phyloP scores from a whole-genome alignment of 2,113 vertebrate genomes.

The Leptosomus discolor region DNA sequence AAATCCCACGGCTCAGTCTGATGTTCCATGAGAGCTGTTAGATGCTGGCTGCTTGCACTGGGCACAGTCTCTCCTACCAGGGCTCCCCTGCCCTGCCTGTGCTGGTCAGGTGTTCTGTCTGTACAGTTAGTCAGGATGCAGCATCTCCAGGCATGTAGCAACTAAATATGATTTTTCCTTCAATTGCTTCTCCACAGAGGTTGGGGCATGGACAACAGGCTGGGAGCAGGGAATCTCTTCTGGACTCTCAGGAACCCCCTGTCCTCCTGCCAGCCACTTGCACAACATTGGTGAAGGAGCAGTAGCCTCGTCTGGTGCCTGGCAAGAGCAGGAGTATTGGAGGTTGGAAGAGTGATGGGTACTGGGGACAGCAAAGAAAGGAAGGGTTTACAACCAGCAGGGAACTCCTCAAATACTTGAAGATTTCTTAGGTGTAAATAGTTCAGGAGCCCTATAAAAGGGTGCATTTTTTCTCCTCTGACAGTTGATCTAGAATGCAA shows the following conservation, averaged over 20 bases:
- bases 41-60: accelerated
- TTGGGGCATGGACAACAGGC: neutral
- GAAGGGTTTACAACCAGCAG: neutral
- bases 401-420: neutral
- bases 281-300: neutral
- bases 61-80: neutral
- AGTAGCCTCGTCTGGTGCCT: neutral
- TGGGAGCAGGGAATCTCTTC: neutral
- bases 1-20: neutral
- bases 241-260: neutral
- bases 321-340: neutral
- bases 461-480: neutral
- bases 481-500: neutral
- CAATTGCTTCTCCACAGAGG: neutral
- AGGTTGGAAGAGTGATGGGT: neutral
- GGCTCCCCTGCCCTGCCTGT: neutral
- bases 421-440: neutral
- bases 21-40: neutral
- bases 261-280: neutral
- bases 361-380: neutral
- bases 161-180: neutral
- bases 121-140: neutral
- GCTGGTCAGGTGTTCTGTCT: neutral
- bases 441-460: neutral
- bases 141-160: neutral